phyloP scores from a whole-genome alignment of 92 coral and sea anemone genomes.

The Virgularia gustaviana region DNA sequence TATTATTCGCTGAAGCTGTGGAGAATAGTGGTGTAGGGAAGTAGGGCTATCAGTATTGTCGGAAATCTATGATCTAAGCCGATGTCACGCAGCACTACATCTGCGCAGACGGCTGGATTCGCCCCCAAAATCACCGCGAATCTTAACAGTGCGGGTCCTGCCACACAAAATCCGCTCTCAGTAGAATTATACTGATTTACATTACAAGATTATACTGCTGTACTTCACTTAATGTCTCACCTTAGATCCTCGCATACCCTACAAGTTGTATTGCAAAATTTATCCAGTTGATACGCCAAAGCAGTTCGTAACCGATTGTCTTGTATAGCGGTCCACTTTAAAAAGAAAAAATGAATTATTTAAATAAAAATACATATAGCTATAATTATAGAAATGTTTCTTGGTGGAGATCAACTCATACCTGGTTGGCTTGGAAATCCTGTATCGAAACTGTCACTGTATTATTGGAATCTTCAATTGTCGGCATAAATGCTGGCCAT shows the following conservation, averaged over 20 bases:
- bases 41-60: too few relatives aligned
- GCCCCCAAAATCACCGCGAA: too few relatives aligned
- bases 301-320: conserved; percentile 19
- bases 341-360: neutral
- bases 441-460: conserved; percentile 39
- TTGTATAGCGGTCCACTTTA: conserved; percentile 22
- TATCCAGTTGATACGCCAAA: neutral
- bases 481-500: neutral
- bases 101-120: too few relatives aligned
- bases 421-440: conserved; percentile 15
- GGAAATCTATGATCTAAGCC: too few relatives aligned
- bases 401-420: neutral
- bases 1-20: too few relatives aligned
- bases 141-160: too few relatives aligned
- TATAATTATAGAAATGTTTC: neutral
- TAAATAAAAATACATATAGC: neutral
- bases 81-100: too few relatives aligned
- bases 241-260: conserved; percentile 1
- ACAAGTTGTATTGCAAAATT: neutral
- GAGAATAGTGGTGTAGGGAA: too few relatives aligned
- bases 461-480: conserved; percentile 59
- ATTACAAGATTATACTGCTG: too few relatives aligned
- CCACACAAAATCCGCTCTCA: too few relatives aligned
- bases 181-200: too few relatives aligned
- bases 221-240: too few relatives aligned